Percentiles rank a stretch among this genome's conserved stretches.
These are phyloP conservation scores for Ia io DNA, from an alignment of 2,113 vertebrate genomes.

Conservation along the genomic window DNA sequence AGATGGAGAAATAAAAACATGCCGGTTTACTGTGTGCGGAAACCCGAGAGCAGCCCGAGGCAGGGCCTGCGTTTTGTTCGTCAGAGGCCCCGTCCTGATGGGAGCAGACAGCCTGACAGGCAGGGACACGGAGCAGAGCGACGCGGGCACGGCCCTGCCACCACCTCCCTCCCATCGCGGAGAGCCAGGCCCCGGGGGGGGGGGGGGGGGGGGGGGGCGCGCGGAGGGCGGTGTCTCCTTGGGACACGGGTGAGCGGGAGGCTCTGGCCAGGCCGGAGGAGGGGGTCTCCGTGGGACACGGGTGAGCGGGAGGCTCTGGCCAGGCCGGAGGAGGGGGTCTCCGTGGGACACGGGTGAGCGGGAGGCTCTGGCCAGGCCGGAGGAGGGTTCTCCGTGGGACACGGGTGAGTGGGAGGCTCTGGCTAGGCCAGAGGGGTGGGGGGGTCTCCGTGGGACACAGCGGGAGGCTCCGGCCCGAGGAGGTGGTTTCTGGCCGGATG, in stretches of 20 bases:
- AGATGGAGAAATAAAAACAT: constrained; percentile 85
- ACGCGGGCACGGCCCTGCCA: accelerated
- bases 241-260: accelerated
- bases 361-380: background rate
- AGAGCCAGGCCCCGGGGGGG: accelerated
- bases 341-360: accelerated
- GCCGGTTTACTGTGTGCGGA: constrained; percentile 81
- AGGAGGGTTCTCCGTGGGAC: background rate
- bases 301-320: background rate
- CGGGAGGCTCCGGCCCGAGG: accelerated
- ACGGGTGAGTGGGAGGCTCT: accelerated
- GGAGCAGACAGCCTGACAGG: constrained; percentile 79
- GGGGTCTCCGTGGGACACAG: accelerated
- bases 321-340: accelerated
- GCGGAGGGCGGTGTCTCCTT: accelerated
- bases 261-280: accelerated
- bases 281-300: accelerated
- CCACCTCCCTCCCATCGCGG: accelerated
- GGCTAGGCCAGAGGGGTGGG: accelerated
- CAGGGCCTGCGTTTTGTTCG: constrained; percentile 80
- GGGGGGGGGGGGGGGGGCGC: background rate
- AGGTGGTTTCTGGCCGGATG: background rate
- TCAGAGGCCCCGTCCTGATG: constrained; percentile 73
- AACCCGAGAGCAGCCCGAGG: constrained; percentile 77
- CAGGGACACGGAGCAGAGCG: constrained; percentile 52